Evolutionary conservation across 2,888 invertebrate species (phyloP), one percentile per base, ranked within the genome.

Genomic region (Noctua fimbriata): DNA sequence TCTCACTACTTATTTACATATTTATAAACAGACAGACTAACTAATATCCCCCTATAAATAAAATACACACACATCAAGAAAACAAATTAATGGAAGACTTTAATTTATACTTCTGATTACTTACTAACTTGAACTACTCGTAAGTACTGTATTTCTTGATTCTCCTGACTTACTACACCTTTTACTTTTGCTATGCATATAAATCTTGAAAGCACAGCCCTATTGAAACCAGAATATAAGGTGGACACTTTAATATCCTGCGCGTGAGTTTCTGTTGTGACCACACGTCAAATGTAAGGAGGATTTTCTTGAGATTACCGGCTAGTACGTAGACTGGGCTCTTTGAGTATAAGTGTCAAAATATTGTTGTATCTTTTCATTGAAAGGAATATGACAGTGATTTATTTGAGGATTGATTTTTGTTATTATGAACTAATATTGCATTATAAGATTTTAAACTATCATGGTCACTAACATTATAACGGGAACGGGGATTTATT

Each of bases 191-290:
- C 63, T 75, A 71, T 73, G 67, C 18, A 79, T 79, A 82, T 82
- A 73, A 79, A 72, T 84, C 81, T 78, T 60, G 32, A 18, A 67
- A 0, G 55, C 58, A 28, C 90, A 89, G 32, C 89, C 89, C 89
- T 89, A 85, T 16, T 65, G 12, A 49, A 94, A 95, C 94, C 93
- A 92, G 95, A 93, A 92, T 93, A 92, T 93, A 89, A 86, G 87
- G 91, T 89, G 91, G 93, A 92, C 91, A 90, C 85, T 90, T 91
- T 92, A 92, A 92, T 92, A 91, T 90, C 88, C 88, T 90, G 89
- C 88, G 90, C 85, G 80, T 79, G 87, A 89, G 90, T 89, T 47
- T 21, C 84, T 92, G 92, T 92, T 92, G 93, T 95, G 95, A 94
- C 95, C 93, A 93, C 89, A 82, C 90, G 91, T 90, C 91, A 84